phyloP scores from a whole-genome alignment of 2,113 vertebrate genomes.

The Pangasianodon hypophthalmus region DNA sequence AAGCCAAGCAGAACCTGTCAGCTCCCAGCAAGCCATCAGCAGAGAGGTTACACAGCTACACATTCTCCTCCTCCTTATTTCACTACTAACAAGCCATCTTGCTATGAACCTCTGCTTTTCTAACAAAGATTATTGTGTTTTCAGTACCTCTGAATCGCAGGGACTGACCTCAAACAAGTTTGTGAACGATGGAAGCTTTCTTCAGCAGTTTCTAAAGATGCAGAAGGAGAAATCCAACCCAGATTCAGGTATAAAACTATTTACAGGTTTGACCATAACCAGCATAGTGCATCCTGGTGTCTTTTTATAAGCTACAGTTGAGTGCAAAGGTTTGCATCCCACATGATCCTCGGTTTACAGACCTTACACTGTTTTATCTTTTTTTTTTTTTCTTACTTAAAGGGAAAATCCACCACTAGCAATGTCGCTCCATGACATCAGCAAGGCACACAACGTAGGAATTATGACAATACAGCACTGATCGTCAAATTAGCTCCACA shows the following conservation, averaged over 20 bases:
- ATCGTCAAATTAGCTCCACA: not conserved
- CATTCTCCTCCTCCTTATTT: not conserved
- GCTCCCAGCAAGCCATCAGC: constrained; percentile 69
- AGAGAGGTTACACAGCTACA: constrained; percentile 55
- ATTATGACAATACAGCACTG: not conserved
- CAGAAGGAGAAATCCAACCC: constrained; percentile 83
- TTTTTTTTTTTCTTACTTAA: not conserved
- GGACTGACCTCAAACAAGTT: constrained; percentile 84
- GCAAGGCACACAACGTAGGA: not conserved
- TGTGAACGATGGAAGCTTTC: constrained; percentile 92
- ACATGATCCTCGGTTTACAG: not conserved
- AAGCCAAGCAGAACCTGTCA: constrained; percentile 75
- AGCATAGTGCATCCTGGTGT: too few relatives aligned
- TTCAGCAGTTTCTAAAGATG: constrained; percentile 94
- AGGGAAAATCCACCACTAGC: not conserved
- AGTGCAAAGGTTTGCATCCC: not conserved
- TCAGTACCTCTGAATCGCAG: constrained; percentile 69
- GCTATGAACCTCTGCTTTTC: not conserved
- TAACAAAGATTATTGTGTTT: not conserved
- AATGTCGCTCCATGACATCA: not conserved
- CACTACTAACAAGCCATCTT: not conserved
- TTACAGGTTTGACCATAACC: not conserved
- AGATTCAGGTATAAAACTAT: constrained; percentile 63
- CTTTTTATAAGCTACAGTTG: not conserved
- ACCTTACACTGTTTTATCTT: not conserved